These are phyloP conservation scores for Apantesis nais DNA, from an alignment of 2,888 invertebrate genomes.

Conservation along the genomic window DNA sequence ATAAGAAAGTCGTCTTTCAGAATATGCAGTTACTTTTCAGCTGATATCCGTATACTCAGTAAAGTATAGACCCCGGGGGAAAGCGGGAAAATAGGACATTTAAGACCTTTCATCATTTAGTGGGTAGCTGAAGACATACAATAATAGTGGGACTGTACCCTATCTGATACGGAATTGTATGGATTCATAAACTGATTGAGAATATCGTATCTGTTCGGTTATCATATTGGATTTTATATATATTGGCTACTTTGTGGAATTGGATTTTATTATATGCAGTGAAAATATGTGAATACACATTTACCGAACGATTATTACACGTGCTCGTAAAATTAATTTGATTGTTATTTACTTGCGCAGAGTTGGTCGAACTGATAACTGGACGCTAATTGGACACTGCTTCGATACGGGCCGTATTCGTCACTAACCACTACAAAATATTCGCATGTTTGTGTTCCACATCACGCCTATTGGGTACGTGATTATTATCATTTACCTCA, in stretches of 20 bases:
- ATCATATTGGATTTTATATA: not conserved
- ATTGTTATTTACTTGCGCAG: not conserved
- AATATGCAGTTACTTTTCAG: constrained; percentile 36
- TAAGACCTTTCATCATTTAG: constrained; percentile 48
- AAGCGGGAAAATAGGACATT: constrained; percentile 44
- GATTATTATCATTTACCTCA: too few species aligned
- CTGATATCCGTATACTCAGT: constrained; percentile 42
- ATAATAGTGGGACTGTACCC: not conserved
- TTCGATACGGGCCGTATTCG: not conserved
- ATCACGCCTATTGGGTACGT: not conserved
- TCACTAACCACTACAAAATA: not conserved
- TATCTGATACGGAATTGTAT: not conserved
- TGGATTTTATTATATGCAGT: constrained; percentile 3
- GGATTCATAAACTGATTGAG: not conserved
- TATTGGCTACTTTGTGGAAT: not conserved
- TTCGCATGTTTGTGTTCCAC: not conserved
- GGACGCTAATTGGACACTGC: not conserved
- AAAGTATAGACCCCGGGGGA: constrained; percentile 44
- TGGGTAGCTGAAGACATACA: constrained; percentile 22
- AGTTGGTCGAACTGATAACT: not conserved
- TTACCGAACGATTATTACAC: not conserved
- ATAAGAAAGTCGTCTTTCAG: constrained; percentile 20
- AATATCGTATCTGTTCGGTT: not conserved
- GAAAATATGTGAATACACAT: not conserved
- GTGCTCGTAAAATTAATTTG: not conserved